phyloP scores from a whole-genome alignment of 53 echinoderm and acorn worm genomes.

The Pentamera pediparva region DNA sequence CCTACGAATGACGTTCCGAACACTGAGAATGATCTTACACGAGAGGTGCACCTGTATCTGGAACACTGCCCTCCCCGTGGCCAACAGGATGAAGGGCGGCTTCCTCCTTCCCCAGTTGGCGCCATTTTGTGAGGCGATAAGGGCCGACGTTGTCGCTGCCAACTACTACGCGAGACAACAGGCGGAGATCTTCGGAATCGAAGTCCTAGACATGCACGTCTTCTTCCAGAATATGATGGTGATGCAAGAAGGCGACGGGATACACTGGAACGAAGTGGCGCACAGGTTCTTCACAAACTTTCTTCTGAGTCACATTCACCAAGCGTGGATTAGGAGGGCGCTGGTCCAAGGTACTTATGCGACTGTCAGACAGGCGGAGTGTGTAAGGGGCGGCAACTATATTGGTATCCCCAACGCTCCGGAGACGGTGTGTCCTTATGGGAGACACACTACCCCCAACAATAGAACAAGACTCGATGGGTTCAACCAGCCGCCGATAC shows the following conservation, averaged over 20 bases:
- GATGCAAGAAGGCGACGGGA: constrained; percentile 56
- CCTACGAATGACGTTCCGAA: constrained; percentile 52
- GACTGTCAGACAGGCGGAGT: too few species aligned
- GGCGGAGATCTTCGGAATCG: constrained; percentile 41
- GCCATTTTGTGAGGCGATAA: constrained; percentile 44
- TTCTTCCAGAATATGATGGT: constrained; percentile 68
- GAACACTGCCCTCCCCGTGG: constrained; percentile 81
- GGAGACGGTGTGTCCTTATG: too few species aligned
- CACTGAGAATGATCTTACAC: constrained; percentile 32
- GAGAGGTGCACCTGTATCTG: constrained; percentile 57
- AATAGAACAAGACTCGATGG: too few species aligned
- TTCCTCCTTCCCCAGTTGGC: constrained; percentile 67
- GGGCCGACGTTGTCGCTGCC: constrained; percentile 52
- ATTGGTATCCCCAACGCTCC: too few species aligned
- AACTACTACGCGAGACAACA: constrained; percentile 79
- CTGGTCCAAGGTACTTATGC: too few species aligned
- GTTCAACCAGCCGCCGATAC: too few species aligned
- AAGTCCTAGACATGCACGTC: constrained; percentile 68
- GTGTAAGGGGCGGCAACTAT: too few species aligned
- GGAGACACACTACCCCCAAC: too few species aligned
- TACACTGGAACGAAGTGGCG: constrained; percentile 76
- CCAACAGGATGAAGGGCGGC: constrained; percentile 59
- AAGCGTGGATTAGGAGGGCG: too few species aligned
- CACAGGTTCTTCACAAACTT: constrained; percentile 77
- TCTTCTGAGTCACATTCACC: constrained; percentile 59